Percentiles rank a stretch among this genome's conserved stretches.
These are phyloP conservation scores for Drosophila kambysellisi DNA, from an alignment of 2,888 invertebrate genomes.

Conservation along the genomic window DNA sequence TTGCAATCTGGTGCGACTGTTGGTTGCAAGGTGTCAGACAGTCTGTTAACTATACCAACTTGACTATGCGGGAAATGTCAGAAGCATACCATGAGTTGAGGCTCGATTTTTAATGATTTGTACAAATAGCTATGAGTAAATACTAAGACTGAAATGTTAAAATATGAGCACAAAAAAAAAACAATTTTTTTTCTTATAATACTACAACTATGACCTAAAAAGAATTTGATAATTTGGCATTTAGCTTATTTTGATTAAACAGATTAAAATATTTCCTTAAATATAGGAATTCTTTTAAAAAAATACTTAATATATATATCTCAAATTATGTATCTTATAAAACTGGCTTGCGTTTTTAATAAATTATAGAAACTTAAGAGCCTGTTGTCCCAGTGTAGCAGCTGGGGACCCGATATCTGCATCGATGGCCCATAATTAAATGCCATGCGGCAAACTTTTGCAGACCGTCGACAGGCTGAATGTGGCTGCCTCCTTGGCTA, in stretches of 20 bases:
- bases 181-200: not conserved
- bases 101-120: not conserved
- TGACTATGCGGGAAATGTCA: constrained; percentile 39
- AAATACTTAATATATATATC: too few relatives aligned
- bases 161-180: not conserved
- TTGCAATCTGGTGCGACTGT: constrained; percentile 30
- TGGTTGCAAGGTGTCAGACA: constrained; percentile 53
- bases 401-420: constrained; percentile 36
- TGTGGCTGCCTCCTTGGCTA: constrained; percentile 28
- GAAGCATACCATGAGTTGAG: constrained; percentile 18
- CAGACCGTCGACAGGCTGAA: constrained; percentile 7
- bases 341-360: constrained; percentile 34
- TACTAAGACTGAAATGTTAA: not conserved
- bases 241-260: not conserved
- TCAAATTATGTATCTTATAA: constrained; percentile 19
- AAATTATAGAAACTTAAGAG: constrained; percentile 27
- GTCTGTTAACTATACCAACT: constrained; percentile 31
- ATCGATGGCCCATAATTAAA: constrained; percentile 46
- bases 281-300: not conserved
- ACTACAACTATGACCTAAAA: not conserved
- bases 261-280: not conserved
- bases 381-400: constrained; percentile 40
- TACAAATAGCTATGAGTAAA: not conserved
- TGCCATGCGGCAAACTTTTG: constrained; percentile 25
- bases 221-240: not conserved